phyloP scores from a whole-genome alignment of 2,113 vertebrate genomes.

The Sterrhoptilus dennistouni region DNA sequence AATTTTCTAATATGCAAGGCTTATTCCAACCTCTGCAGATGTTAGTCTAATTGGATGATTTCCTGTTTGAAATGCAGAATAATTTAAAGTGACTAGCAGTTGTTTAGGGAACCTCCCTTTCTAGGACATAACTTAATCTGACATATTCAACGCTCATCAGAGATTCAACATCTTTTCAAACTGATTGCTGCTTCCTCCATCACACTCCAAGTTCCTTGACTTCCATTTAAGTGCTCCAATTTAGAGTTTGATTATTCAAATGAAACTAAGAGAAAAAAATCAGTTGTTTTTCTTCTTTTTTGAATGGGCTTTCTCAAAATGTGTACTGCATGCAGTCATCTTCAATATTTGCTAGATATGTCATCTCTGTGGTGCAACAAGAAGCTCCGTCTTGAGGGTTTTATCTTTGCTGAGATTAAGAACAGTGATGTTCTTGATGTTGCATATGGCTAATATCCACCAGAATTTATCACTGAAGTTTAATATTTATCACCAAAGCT shows the following conservation, averaged over 20 bases:
- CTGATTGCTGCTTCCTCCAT: conserved; percentile 45
- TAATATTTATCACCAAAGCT: neutral
- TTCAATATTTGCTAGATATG: neutral
- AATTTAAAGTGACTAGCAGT: conserved; percentile 69
- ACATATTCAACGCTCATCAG: conserved; percentile 57
- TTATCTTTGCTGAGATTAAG: neutral
- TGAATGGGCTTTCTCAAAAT: neutral
- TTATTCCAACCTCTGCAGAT: conserved; percentile 57
- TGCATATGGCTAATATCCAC: neutral
- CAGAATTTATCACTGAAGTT: neutral
- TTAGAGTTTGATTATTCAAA: conserved; percentile 55
- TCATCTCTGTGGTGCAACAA: neutral
- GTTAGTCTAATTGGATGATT: conserved; percentile 69
- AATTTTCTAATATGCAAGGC: conserved; percentile 42
- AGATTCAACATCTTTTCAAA: conserved; percentile 64
- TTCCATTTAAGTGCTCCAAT: conserved; percentile 51
- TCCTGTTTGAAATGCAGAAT: conserved; percentile 70
- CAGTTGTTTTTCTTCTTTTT: neutral
- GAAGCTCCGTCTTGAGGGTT: neutral
- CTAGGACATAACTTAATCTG: conserved; percentile 57
- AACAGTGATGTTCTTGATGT: neutral
- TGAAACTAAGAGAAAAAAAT: conserved; percentile 19
- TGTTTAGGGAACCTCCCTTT: conserved; percentile 67
- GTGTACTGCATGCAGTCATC: neutral
- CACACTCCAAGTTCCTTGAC: conserved; percentile 23